Conservation (phyloP, 1,140 invertebrate species). For the Halictus rubicundus region DNA sequence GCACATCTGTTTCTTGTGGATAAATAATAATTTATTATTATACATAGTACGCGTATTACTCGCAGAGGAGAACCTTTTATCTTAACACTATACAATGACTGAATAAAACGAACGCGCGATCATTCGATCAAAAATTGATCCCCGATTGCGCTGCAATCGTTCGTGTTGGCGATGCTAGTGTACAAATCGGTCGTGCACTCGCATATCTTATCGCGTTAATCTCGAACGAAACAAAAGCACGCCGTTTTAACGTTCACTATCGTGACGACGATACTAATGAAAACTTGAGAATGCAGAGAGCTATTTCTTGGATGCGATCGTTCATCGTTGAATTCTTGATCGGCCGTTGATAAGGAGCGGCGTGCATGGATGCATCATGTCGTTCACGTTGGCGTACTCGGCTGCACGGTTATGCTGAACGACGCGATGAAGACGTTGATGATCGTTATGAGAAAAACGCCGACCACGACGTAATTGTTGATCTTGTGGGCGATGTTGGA, state of each 20-base stretch:
- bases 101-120: background rate
- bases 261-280: background rate
- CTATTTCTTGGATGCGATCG: background rate
- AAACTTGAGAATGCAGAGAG: background rate
- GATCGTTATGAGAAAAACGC: conserved; percentile 85
- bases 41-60: background rate
- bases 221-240: background rate
- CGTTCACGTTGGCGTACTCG: no score
- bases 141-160: background rate
- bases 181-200: background rate
- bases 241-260: background rate
- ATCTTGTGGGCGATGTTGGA: conserved; percentile 77
- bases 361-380: no score
- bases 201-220: background rate
- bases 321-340: background rate
- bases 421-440: conserved; percentile 86
- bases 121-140: background rate
- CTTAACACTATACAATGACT: background rate
- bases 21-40: no score
- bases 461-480: conserved; percentile 84
- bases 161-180: background rate
- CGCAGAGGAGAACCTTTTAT: background rate
- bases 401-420: conserved; percentile 80
- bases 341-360: no score
- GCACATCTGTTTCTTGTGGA: no score